Conservation (phyloP, 1,140 invertebrate genomes). For the Neotoxoptera formosana region DNA sequence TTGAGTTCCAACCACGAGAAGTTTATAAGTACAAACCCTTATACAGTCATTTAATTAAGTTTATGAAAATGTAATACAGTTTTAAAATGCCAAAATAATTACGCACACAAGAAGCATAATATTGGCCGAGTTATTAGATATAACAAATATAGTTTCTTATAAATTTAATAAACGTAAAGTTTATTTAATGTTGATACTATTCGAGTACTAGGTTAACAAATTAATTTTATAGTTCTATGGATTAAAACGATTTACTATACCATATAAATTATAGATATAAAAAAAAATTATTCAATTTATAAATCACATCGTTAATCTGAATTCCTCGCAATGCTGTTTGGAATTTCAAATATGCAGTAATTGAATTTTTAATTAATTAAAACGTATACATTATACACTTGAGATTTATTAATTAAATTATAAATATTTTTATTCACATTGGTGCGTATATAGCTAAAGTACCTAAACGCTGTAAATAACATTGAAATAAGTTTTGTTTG, state of each 20-base stretch:
- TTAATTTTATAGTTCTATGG: too few relatives aligned
- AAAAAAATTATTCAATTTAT: background rate
- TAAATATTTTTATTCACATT: background rate
- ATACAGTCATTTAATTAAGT: background rate
- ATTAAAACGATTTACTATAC: background rate
- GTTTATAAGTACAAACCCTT: background rate
- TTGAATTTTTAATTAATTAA: background rate
- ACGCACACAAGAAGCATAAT: background rate
- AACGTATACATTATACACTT: background rate
- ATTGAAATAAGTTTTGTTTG: background rate
- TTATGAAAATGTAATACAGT: background rate
- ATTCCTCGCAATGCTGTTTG: background rate
- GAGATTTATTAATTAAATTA: background rate
- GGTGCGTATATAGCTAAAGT: background rate
- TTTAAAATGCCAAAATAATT: background rate
- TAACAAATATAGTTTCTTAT: background rate
- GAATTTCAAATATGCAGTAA: background rate
- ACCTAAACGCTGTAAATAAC: background rate
- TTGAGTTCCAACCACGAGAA: background rate
- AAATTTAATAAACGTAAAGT: background rate
- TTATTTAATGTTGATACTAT: background rate
- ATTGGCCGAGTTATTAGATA: background rate
- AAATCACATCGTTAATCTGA: background rate
- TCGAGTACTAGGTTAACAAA: too few relatives aligned
- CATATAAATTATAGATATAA: background rate